A percentile compares a stretch with the other conserved stretches of the same genome.
These are phyloP conservation scores for Sula dactylatra DNA, from an alignment of 2,113 vertebrate genomes.

Conservation along the genomic window DNA sequence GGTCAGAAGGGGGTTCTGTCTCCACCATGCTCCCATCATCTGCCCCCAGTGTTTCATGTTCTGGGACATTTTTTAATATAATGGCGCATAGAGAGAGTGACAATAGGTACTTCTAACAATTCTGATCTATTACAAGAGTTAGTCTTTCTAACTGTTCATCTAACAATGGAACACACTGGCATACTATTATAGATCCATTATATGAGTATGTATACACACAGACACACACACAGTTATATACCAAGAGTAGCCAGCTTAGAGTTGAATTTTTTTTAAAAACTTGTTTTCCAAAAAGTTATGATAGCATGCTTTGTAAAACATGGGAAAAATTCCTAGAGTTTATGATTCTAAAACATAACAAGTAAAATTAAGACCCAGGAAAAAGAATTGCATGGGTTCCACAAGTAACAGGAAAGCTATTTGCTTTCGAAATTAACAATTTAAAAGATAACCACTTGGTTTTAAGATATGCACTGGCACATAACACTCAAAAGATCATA, in stretches of 20 bases:
- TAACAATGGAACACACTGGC: background rate
- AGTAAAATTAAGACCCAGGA: background rate
- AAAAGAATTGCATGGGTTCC: background rate
- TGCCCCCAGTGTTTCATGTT: background rate
- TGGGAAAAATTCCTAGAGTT: background rate
- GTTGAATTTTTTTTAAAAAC: background rate
- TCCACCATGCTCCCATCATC: background rate
- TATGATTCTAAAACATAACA: background rate
- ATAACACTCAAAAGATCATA: background rate
- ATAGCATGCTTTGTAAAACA: background rate
- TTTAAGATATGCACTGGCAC: background rate
- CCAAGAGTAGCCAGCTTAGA: background rate
- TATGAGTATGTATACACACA: background rate
- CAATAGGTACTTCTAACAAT: background rate
- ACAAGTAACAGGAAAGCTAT: background rate
- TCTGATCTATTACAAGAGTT: background rate
- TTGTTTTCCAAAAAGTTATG: background rate
- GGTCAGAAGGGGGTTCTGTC: background rate
- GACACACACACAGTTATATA: accelerated
- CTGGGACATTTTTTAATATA: background rate
- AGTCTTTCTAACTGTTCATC: background rate
- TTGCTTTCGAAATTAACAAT: background rate
- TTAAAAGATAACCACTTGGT: background rate
- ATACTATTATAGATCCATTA: background rate
- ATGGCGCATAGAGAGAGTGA: background rate